phyloP scores from a whole-genome alignment of 1,140 invertebrate species.

The Trissolcus basalis region DNA sequence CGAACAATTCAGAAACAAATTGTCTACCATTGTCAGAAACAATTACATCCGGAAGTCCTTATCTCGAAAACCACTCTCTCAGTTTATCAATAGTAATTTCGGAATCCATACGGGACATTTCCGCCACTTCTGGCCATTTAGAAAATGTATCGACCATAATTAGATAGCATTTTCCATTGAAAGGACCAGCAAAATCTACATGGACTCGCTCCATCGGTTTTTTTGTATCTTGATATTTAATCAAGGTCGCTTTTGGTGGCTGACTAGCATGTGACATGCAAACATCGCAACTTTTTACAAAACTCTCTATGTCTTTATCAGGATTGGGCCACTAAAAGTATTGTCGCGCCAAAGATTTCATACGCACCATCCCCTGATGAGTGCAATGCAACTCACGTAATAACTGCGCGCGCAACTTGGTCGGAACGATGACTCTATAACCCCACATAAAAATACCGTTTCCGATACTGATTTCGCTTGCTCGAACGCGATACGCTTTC shows the following conservation, averaged over 20 bases:
- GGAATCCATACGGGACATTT: constrained; percentile 42
- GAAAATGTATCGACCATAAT: constrained; percentile 28
- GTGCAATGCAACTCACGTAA: constrained; percentile 63
- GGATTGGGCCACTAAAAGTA: constrained; percentile 70
- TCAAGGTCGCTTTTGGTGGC: constrained; percentile 27
- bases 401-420: constrained; percentile 49
- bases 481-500: constrained; percentile 4
- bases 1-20: constrained; percentile 54
- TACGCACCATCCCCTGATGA: constrained; percentile 66
- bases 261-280: constrained; percentile 18
- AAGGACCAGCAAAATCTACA: constrained; percentile 24
- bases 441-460: constrained; percentile 61
- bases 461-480: constrained; percentile 48
- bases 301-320: constrained; percentile 65
- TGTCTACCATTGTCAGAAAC: constrained; percentile 55
- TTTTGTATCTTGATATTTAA: constrained; percentile 37
- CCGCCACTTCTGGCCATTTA: constrained; percentile 50
- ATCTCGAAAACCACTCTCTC: constrained; percentile 55
- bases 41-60: constrained; percentile 54
- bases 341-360: constrained; percentile 66
- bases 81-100: constrained; percentile 48
- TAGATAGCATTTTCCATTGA: constrained; percentile 19
- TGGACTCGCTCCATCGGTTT: constrained; percentile 27
- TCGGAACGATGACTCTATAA: constrained; percentile 63
- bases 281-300: constrained; percentile 11